These are phyloP conservation scores for Antitype chi DNA, from an alignment of 2,888 invertebrate species.

Conservation along the genomic window DNA sequence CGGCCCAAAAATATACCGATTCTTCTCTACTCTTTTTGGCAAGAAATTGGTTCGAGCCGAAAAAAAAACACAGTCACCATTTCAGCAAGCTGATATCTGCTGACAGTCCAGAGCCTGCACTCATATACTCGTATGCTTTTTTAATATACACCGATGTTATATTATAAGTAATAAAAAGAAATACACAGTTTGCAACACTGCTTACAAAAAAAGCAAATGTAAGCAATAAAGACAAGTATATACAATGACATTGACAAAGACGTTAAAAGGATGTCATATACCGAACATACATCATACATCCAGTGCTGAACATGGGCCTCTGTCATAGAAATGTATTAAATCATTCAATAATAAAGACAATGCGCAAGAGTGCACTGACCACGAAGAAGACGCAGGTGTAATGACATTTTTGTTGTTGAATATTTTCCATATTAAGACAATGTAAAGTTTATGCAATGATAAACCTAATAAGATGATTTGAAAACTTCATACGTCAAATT, in stretches of 20 bases:
- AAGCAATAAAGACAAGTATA: constrained; percentile 12
- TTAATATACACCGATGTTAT: not conserved
- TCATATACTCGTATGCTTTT: not conserved
- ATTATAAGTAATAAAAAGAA: not conserved
- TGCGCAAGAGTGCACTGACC: constrained; percentile 44
- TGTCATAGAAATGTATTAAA: constrained; percentile 54
- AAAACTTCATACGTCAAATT: not conserved
- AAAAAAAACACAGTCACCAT: no score
- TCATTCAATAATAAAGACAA: constrained; percentile 73
- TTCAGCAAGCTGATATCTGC: not conserved
- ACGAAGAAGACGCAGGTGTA: constrained; percentile 47
- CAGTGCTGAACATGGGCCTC: constrained; percentile 16
- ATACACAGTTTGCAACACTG: constrained; percentile 7
- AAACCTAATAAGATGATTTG: not conserved
- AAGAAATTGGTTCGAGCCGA: no score
- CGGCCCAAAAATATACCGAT: no score
- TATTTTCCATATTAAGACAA: not conserved
- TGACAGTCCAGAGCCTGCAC: no score
- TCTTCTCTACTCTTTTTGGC: no score
- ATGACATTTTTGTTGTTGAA: constrained; percentile 27
- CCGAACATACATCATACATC: constrained; percentile 42
- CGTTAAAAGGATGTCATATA: constrained; percentile 53
- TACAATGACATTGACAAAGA: constrained; percentile 40
- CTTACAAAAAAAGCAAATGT: constrained; percentile 11
- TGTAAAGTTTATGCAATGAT: not conserved